Evolutionary conservation across 2,888 invertebrate species (phyloP).

Genomic region (Cephus nigrinus): DNA sequence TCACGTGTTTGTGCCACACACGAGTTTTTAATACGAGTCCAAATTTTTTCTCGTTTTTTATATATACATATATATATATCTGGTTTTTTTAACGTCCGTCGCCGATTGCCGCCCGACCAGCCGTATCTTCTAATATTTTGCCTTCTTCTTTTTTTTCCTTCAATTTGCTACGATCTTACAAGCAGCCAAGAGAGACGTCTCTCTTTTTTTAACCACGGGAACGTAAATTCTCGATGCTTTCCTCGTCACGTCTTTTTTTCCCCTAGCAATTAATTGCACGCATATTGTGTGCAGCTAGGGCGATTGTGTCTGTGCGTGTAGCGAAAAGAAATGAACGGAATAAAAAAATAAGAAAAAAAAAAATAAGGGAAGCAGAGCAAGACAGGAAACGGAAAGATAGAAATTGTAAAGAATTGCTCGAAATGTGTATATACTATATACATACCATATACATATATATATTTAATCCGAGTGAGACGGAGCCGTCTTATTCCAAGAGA

Average conservation of each 20-base stretch:
- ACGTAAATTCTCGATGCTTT: constrained; percentile 15
- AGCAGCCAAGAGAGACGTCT: too few species aligned
- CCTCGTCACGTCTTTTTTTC: constrained; percentile 1
- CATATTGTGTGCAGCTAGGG: neutral
- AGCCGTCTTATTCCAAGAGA: neutral
- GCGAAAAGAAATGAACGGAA: constrained; percentile 28
- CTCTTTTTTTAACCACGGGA: neutral
- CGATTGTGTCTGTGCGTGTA: constrained; percentile 21
- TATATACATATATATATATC: constrained; percentile 17
- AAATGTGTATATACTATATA: neutral
- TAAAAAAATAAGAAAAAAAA: constrained; percentile 11
- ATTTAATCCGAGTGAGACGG: neutral
- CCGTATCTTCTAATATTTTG: constrained; percentile 16
- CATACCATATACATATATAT: neutral
- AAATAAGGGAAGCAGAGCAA: constrained; percentile 17
- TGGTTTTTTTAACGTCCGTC: constrained; percentile 39
- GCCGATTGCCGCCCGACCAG: neutral
- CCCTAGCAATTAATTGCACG: neutral
- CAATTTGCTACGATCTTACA: neutral
- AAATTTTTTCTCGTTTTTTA: constrained; percentile 40
- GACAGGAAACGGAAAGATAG: neutral
- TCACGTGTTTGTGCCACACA: constrained; percentile 51
- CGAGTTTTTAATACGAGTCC: neutral
- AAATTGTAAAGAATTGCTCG: neutral
- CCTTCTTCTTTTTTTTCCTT: constrained; percentile 25